Conservation (phyloP, 64 coral and sea anemone species). For the Trachythela sp. region DNA sequence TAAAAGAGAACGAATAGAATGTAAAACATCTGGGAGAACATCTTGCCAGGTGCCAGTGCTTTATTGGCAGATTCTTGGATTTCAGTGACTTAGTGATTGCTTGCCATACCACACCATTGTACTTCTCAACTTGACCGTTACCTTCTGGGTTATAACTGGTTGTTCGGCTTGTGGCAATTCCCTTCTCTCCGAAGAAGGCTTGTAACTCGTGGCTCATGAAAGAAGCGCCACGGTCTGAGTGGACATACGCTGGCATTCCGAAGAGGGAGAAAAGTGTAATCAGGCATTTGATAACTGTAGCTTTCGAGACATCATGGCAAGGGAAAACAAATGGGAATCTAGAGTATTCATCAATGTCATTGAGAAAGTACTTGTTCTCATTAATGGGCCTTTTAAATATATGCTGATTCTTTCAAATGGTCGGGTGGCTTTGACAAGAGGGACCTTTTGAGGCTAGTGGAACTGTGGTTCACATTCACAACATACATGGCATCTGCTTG, state of each 20-base stretch:
- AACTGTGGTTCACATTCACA: slow-evolving; percentile 53
- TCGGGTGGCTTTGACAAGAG: slow-evolving; percentile 55
- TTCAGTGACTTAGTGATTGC: slow-evolving; percentile 8
- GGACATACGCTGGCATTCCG: slow-evolving; percentile 41
- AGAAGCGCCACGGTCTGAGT: slow-evolving; percentile 17
- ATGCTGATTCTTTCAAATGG: slow-evolving; percentile 41
- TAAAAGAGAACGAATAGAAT: slow-evolving; percentile 36
- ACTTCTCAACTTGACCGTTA: neutral
- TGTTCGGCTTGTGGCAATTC: neutral
- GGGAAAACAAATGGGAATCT: slow-evolving; percentile 39
- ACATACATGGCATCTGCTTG: slow-evolving; percentile 48
- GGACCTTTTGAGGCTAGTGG: slow-evolving; percentile 49
- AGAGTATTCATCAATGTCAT: slow-evolving; percentile 35
- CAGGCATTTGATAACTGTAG: slow-evolving; percentile 18
- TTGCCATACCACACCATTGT: slow-evolving; percentile 32
- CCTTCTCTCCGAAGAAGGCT: neutral
- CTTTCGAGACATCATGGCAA: slow-evolving; percentile 24
- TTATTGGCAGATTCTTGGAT: slow-evolving; percentile 6
- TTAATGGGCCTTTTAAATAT: neutral
- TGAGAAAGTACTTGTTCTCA: slow-evolving; percentile 33
- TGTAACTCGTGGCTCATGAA: slow-evolving; percentile 31
- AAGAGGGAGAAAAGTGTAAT: slow-evolving; percentile 34
- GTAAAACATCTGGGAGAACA: slow-evolving; percentile 47
- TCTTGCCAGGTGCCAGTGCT: slow-evolving; percentile 26
- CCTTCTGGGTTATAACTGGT: neutral